phyloP scores from a whole-genome alignment of 2,797 vertebrate genomes.

The Aphelocoma californica region DNA sequence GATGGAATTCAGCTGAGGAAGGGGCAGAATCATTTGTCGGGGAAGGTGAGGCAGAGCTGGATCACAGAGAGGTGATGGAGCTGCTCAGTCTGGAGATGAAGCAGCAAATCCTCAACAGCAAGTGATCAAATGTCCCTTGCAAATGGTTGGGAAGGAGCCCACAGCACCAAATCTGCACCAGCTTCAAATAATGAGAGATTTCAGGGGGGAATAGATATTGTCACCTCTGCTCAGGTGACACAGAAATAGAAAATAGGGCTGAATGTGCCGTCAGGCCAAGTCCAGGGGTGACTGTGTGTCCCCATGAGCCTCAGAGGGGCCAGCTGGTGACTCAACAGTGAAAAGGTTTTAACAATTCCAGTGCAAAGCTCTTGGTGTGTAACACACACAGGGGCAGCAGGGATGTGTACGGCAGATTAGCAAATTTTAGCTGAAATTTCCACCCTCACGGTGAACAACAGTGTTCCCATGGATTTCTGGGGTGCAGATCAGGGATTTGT shows the following conservation, averaged over 20 bases:
- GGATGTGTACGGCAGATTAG: neutral
- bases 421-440: neutral
- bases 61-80: neutral
- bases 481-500: neutral
- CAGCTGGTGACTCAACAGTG: neutral
- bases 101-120: neutral
- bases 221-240: neutral
- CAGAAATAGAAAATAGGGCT: neutral
- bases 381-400: neutral
- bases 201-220: neutral
- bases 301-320: neutral
- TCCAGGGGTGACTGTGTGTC: neutral
- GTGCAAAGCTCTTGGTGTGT: neutral
- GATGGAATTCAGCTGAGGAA: neutral
- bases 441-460: neutral
- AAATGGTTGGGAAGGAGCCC: neutral
- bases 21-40: neutral
- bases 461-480: neutral
- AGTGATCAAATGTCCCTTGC: neutral
- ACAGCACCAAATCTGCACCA: neutral
- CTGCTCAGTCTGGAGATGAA: neutral
- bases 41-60: neutral
- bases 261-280: neutral
- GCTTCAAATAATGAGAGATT: neutral
- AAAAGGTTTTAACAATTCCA: neutral